Evolutionary conservation across 2,888 invertebrate genomes (phyloP), one percentile per base, ranked within the genome.

Genomic region (Aspidiotus rigidus): DNA sequence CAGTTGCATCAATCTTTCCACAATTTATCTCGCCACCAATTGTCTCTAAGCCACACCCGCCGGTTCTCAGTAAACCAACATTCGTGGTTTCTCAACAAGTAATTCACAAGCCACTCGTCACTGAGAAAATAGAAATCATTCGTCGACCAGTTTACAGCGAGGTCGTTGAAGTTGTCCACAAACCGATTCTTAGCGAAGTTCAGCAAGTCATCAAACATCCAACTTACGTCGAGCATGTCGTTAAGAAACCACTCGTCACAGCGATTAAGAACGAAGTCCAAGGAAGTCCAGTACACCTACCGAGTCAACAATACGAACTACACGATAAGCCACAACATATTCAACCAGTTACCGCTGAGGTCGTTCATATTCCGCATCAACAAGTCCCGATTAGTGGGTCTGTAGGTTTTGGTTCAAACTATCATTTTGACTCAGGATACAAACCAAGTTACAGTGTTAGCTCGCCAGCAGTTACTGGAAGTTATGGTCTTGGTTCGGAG

Each of bases 191-290:
- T 0, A 64, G 63, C 13, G 69, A 72, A 41, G 40, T 72, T 13
- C 72, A 71, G 59, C 72, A 72, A 56, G 56, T 71, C 15, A 63
- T 72, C 44, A 69, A 71, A 42, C 55, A 66, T 28, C 72, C 72
- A 61, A 53, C 70, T 15, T 72, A 63, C 49, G 69, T 66, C 13
- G 64, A 72, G 49, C 72, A 72, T 13, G 62, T 72, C 44, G 56
- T 64, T n/a, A 69, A 69, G 40, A 40, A 53, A 7, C 67, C 69
- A 28, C 64, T 62, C 8, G 69, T 69, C 49, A 56, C 63, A 1
- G 55, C 56, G 53, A 53, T 69, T 13, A 60, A 64, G 61, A 69
- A 71, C 57, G 69, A 71, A 13, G 59, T 66, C 15, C 41, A 64
- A 7, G 69, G 69, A 17, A 41, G 67, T 49, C 71, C 72, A 1